Base-by-base conservation (phyloP, 1,140 invertebrate genomes). In the Forficula auricularia region DNA sequence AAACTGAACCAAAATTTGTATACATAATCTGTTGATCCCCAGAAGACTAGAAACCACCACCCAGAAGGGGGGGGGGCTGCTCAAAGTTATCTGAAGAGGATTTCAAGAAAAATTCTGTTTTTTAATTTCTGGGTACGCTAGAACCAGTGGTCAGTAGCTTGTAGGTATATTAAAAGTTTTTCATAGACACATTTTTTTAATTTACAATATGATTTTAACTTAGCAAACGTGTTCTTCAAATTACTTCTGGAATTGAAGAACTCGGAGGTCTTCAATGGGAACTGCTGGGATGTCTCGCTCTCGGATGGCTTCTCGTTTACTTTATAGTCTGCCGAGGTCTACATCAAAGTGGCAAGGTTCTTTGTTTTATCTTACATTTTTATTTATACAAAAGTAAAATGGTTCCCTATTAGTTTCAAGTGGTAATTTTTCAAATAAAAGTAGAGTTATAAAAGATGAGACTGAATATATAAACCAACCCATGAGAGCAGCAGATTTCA, bases 301-400 rank as follows among this genome's bases (percentile, higher is more conserved):
- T 79, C 18, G 75, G 77, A 20, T 84, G 80, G 80, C 55, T 79
- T 34, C 53, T 81, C 38, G 72, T 84, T 38, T 67, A 82, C 67
- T 52, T 71, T 57, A 68, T 79, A 55, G 62, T 82, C 62, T 57
- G 79, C 63, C 66, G 76, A 56, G 79, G 79, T 42, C 68, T 82
- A 44, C 76, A 80, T 58, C 72, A 73, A 58, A 79, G 75, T 56
- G 79, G 79, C 57, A 82, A 82, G 63, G 77, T 79, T 57, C 31
- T 12, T 9, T 30, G n/a, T 7, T 33, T 16, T 19, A 31, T 33
- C 19, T 32, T 6, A 6, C 45, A 15, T 36, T 4, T 33, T 32
- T 48, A 19, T 14, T 40, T 36, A 49, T 48, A 39, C 42, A 47
- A 38, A 42, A 2, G 3, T 19, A 16, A 32, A 33, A 31, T 8